Evolutionary conservation across 1,140 invertebrate species (phyloP).

Genomic region (Pogonognathellus flavescens): DNA sequence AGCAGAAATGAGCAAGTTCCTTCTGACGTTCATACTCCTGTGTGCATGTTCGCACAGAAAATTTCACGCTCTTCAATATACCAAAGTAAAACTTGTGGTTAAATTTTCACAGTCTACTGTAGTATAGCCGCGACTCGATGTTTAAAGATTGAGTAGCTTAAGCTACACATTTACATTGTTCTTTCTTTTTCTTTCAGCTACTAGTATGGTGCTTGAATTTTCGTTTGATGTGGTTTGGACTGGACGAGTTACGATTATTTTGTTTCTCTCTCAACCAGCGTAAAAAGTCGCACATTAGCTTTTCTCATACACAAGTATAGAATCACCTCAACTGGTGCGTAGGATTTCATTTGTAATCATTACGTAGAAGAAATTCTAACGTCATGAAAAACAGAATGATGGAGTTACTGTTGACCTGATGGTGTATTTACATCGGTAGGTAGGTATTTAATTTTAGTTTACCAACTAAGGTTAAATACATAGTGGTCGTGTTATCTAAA

Average conservation of each 20-base stretch:
- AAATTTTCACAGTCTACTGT: not conserved
- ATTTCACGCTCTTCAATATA: slow-evolving; percentile 12
- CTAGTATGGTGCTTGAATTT: not conserved
- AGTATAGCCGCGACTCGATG: not conserved
- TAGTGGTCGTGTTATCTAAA: too few species aligned
- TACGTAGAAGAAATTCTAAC: too few species aligned
- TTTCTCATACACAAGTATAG: not conserved
- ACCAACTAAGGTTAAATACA: slow-evolving; percentile 19
- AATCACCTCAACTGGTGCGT: not conserved
- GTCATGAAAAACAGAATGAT: too few species aligned
- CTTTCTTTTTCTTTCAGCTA: slow-evolving; percentile 9
- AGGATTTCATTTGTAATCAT: too few species aligned
- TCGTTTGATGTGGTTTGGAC: not conserved
- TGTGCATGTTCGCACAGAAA: not conserved
- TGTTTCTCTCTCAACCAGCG: not conserved
- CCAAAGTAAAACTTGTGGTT: slow-evolving; percentile 2
- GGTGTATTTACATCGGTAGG: not conserved
- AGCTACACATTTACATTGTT: not conserved
- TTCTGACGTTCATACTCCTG: not conserved
- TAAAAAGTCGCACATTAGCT: slow-evolving; percentile 43
- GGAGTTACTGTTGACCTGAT: too few species aligned
- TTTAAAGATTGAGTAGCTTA: slow-evolving; percentile 4
- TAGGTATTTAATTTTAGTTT: too few species aligned
- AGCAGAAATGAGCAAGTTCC: not conserved
- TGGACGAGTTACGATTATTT: slow-evolving; percentile 4